Percentiles rank a stretch among this genome's conserved stretches.
Evolutionary conservation across 2,113 vertebrate genomes (phyloP).

Genomic region (Malurus cyaneus): DNA sequence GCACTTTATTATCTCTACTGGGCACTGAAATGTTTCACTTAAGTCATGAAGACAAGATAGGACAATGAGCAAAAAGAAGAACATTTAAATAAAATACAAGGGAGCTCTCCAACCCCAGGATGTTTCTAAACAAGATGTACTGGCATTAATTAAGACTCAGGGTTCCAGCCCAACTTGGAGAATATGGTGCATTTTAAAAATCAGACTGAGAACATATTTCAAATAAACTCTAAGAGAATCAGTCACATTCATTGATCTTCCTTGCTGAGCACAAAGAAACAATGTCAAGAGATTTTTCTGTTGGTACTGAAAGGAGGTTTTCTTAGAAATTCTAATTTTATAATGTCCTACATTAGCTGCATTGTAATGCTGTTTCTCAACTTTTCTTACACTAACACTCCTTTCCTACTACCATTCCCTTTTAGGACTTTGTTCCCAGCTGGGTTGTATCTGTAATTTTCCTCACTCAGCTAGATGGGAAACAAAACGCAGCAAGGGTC

Average conservation of each 20-base stretch:
- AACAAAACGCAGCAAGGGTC: neutral
- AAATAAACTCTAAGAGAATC: neutral
- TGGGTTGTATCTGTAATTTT: neutral
- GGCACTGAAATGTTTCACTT: neutral
- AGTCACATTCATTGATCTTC: neutral
- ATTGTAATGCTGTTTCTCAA: neutral
- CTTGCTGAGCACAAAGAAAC: neutral
- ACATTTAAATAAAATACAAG: neutral
- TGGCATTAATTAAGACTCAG: neutral
- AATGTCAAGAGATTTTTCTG: neutral
- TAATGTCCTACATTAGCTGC: neutral
- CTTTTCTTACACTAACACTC: neutral
- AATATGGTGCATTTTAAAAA: neutral
- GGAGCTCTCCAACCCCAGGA: neutral
- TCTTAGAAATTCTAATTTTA: neutral
- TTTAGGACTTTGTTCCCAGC: neutral
- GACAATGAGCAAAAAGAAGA: neutral
- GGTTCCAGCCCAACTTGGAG: neutral
- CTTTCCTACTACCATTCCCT: neutral
- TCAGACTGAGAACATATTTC: neutral
- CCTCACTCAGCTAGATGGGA: neutral
- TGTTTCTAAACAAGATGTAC: neutral
- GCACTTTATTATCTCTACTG: neutral
- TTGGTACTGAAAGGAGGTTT: neutral
- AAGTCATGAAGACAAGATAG: neutral